phyloP scores from a whole-genome alignment of 2,888 invertebrate species.

The Polydrusus tereticollis region DNA sequence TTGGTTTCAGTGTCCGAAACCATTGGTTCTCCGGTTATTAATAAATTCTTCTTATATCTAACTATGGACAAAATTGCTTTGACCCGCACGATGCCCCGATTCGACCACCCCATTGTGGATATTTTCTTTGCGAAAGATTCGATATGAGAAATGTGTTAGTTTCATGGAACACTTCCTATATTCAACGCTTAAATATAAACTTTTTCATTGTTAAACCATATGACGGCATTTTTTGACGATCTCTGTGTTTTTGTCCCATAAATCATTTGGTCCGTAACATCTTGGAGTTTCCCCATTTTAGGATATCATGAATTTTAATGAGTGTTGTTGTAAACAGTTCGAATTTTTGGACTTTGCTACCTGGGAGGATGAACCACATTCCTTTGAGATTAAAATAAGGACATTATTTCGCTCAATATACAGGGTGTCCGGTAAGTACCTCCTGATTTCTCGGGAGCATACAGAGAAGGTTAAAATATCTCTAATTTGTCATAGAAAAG shows the following conservation, averaged over 20 bases:
- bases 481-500: too few species aligned
- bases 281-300: constrained; percentile 21
- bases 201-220: not conserved
- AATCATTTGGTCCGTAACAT: constrained; percentile 17
- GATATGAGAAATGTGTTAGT: not conserved
- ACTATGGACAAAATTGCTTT: too few species aligned
- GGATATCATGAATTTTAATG: constrained; percentile 12
- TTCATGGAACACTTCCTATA: not conserved
- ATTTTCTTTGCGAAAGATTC: too few species aligned
- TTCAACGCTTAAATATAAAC: not conserved
- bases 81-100: too few species aligned
- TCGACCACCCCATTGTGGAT: too few species aligned
- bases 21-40: too few species aligned
- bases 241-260: constrained; percentile 1
- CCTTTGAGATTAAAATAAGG: constrained; percentile 1
- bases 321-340: constrained; percentile 21
- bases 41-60: too few species aligned
- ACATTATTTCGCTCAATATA: too few species aligned
- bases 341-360: not conserved
- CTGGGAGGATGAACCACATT: constrained; percentile 4
- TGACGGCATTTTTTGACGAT: constrained; percentile 3
- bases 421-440: too few species aligned
- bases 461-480: too few species aligned
- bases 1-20: not conserved
- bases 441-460: too few species aligned